phyloP scores from a whole-genome alignment of 2,797 vertebrate species.

The Lepidocolaptes lacrymiger region DNA sequence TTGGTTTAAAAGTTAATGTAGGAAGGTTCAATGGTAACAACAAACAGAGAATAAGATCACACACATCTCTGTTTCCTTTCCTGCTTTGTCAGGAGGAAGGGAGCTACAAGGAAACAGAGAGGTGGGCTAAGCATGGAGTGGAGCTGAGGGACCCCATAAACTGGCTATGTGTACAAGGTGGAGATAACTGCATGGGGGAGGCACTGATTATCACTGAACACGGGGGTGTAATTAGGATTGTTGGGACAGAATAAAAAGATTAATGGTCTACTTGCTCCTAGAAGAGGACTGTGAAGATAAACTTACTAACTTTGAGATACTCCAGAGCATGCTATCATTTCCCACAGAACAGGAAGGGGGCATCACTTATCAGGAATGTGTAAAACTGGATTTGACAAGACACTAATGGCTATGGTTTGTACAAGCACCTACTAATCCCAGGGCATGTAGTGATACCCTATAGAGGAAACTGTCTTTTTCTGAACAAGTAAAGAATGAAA shows the following conservation, averaged over 20 bases:
- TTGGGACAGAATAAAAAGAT: neutral
- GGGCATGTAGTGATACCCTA: neutral
- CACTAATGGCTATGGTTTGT: neutral
- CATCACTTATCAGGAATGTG: neutral
- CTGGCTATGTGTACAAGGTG: rapidly evolving
- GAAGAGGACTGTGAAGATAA: conserved; percentile 10
- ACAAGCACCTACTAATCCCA: neutral
- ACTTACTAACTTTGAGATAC: neutral
- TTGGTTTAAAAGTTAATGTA: neutral
- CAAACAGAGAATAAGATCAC: neutral
- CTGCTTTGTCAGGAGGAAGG: neutral
- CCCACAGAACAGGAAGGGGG: neutral
- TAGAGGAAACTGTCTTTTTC: neutral
- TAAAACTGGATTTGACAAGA: conserved; percentile 12
- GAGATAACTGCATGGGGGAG: neutral
- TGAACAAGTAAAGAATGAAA: neutral
- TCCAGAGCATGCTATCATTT: neutral
- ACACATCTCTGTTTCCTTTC: neutral
- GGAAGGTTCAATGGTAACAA: neutral
- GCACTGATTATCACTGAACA: neutral
- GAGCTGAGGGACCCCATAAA: neutral
- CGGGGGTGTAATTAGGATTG: rapidly evolving
- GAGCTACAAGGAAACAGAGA: neutral
- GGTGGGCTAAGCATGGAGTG: neutral
- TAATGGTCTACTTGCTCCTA: neutral